Evolutionary conservation across 2,888 invertebrate species (phyloP), one percentile per base, ranked within the genome.

Genomic region (Heliconius charithonia): DNA sequence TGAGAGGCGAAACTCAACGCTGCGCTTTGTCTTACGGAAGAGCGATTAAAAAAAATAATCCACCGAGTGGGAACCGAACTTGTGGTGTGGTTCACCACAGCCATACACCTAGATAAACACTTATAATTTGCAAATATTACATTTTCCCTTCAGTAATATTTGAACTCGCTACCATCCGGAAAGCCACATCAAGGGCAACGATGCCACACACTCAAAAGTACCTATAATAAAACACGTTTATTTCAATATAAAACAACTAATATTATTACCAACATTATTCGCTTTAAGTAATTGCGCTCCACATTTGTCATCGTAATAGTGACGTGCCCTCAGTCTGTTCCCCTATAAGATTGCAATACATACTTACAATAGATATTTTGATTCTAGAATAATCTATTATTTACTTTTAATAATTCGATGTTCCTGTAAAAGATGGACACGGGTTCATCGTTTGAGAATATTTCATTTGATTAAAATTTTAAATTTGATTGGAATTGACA

Each of bases 271-370:
- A 25, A 25, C 69, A 69, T 69, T 69, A 69, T 41, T 69, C 41
- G 67, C 41, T 41, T 69, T 69, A 41, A 25, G 69, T 69, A 69
- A 69, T 69, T 69, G 41, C 9, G 69, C 69, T 25, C 69, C 41
- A 69, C 69, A 69, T 69, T 69, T 69, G 69, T 69, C 69, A 69
- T 69, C 41, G 69, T 69, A 69, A 69, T 69, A 69, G 69, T 69
- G 69, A 69, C 69, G 69, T 69, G 41, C 27, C 69, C 69, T 69
- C 69, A 69, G 41, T 41, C 16, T 13, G 69, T 3, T 41, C 69
- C 69, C 41, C 69, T 69, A 7, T 69, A 45, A 69, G 41, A 69
- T 25, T 25, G 41, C 69, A 37, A 37, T 37, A 37, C 37, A 10
- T 25, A 32, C 29, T 32, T 66, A 69, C 6, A 41, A 37, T 69